Evolutionary conservation across 2,888 invertebrate genomes (phyloP).

Genomic region (Platycnemis pennipes): DNA sequence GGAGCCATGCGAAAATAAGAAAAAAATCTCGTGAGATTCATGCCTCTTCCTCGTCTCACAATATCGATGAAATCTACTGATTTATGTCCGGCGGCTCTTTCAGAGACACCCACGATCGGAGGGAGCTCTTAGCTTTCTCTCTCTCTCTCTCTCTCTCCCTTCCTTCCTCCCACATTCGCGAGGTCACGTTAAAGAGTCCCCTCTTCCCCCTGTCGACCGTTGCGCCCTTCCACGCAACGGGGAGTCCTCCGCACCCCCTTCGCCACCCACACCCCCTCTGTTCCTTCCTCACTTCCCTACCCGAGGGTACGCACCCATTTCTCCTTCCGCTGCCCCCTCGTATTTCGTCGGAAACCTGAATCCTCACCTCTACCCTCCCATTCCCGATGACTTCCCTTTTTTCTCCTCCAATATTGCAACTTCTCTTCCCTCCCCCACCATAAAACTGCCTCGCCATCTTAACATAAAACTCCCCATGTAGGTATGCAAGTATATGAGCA

Average conservation of each 20-base stretch:
- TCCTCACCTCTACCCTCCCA: background rate
- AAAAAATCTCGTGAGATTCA: conserved; percentile 23
- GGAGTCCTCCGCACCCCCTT: background rate
- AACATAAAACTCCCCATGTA: background rate
- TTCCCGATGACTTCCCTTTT: background rate
- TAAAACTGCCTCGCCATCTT: background rate
- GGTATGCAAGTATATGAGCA: background rate
- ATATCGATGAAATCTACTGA: conserved; percentile 66
- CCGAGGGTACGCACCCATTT: background rate
- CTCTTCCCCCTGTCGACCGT: background rate
- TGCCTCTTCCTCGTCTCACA: conserved; percentile 3
- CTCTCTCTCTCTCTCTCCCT: background rate
- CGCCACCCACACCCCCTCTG: background rate
- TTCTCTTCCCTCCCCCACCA: conserved; percentile 3
- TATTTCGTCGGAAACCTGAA: background rate
- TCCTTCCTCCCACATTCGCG: background rate
- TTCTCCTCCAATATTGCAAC: background rate
- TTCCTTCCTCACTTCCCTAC: background rate
- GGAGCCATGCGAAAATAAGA: background rate
- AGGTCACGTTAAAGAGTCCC: conserved; percentile 38
- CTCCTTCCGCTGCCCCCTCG: background rate
- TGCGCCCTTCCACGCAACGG: conserved; percentile 49
- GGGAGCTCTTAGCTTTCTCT: conserved; percentile 29
- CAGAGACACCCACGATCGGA: conserved; percentile 64
- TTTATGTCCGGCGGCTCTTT: conserved; percentile 54